Conservation (phyloP, 2,113 vertebrate species). For the Fregetta grallaria region DNA sequence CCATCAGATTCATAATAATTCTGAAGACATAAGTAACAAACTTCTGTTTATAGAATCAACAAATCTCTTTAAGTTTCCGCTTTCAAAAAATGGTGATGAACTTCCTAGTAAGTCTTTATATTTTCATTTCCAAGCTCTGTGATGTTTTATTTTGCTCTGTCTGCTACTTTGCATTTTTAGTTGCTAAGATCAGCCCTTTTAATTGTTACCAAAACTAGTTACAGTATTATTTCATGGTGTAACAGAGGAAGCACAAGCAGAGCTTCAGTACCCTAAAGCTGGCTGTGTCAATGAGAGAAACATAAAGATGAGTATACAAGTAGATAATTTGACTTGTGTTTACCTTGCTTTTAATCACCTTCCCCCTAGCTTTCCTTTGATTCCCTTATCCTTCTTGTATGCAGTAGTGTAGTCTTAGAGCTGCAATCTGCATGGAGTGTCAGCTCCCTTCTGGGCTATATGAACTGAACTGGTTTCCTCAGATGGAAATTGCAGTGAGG, state of each 20-base stretch:
- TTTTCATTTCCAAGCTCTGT: background rate
- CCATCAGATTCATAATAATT: constrained; percentile 82
- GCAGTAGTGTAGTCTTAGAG: background rate
- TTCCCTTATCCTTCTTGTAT: background rate
- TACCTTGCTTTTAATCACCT: background rate
- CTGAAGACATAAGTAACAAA: constrained; percentile 79
- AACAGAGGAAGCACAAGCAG: background rate
- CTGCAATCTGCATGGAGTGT: background rate
- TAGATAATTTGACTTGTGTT: background rate
- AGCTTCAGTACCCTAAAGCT: background rate
- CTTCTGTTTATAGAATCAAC: constrained; percentile 78
- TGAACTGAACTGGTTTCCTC: background rate
- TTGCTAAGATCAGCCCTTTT: background rate
- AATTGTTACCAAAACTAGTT: background rate
- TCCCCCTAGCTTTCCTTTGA: background rate
- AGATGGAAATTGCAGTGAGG: background rate
- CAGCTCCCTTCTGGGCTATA: background rate
- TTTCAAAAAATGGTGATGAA: constrained; percentile 44
- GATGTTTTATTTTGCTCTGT: background rate
- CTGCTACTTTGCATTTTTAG: background rate
- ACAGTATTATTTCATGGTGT: background rate
- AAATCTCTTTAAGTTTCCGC: constrained; percentile 84
- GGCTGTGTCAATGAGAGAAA: background rate
- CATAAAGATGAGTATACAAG: background rate
- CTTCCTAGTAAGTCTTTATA: constrained; percentile 79